Conservation (phyloP, 2,113 vertebrate species). For the Hiodon alosoides region DNA sequence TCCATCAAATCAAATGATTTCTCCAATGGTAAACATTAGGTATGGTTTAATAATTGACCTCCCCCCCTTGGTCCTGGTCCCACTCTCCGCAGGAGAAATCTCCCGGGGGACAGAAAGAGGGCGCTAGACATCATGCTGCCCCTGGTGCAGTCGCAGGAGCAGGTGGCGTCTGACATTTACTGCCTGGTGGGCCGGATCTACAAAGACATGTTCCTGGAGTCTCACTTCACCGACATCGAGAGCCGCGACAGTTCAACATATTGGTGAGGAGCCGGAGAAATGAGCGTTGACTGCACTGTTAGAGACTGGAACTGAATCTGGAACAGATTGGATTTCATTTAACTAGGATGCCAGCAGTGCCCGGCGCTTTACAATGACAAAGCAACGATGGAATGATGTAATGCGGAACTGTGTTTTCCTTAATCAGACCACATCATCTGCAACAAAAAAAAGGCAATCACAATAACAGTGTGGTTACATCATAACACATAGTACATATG, state of each 20-base stretch:
- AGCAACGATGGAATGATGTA: neutral
- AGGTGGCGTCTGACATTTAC: conserved; percentile 94
- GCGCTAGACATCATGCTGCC: conserved; percentile 93
- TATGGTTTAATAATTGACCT: neutral
- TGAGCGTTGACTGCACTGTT: neutral
- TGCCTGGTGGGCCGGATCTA: conserved; percentile 95
- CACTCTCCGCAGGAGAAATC: conserved; percentile 71
- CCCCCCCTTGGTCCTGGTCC: neutral
- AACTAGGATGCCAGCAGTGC: neutral
- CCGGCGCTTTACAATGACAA: neutral
- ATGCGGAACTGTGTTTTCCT: neutral
- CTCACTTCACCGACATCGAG: conserved; percentile 77
- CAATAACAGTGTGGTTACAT: neutral
- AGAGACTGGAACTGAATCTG: neutral
- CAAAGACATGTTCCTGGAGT: conserved; percentile 93
- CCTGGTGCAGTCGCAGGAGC: conserved; percentile 79
- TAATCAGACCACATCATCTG: neutral
- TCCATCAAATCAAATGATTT: no score
- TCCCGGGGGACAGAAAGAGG: conserved; percentile 80
- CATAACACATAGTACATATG: no score
- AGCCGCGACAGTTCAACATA: conserved; percentile 79
- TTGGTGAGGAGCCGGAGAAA: conserved; percentile 70
- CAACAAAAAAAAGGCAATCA: neutral
- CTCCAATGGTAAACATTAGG: no score
- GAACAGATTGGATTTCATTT: neutral